These are phyloP conservation scores for Microplitis manilae DNA, from an alignment of 2,888 invertebrate genomes.

Conservation along the genomic window DNA sequence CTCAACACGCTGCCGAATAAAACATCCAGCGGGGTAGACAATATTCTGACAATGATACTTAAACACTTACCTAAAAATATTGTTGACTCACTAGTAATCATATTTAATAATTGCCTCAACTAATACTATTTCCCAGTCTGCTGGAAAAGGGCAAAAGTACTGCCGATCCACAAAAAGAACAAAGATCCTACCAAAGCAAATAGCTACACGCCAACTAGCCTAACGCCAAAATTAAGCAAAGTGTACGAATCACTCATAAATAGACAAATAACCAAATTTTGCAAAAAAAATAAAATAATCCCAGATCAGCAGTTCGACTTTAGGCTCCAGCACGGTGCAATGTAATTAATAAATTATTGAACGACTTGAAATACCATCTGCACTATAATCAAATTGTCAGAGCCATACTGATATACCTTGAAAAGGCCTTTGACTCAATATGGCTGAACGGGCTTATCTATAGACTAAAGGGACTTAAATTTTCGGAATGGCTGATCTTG, in stretches of 20 bases:
- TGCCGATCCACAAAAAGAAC: slow-evolving; percentile 31
- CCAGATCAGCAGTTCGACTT: slow-evolving; percentile 46
- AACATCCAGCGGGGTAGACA: slow-evolving; percentile 41
- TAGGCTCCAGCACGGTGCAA: slow-evolving; percentile 34
- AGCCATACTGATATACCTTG: slow-evolving; percentile 38
- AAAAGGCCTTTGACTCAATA: slow-evolving; percentile 42
- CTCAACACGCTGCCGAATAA: slow-evolving; percentile 42
- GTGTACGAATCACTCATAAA: slow-evolving; percentile 36
- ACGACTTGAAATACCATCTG: slow-evolving; percentile 13
- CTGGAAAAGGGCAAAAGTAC: slow-evolving; percentile 43
- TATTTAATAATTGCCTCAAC: slow-evolving; percentile 44
- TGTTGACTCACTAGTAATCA: background rate
- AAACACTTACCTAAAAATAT: slow-evolving; percentile 37
- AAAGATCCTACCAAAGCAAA: slow-evolving; percentile 27
- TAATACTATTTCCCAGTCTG: slow-evolving; percentile 10
- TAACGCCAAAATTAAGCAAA: slow-evolving; percentile 40
- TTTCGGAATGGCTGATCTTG: slow-evolving; percentile 34
- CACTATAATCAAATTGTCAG: slow-evolving; percentile 23
- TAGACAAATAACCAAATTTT: slow-evolving; percentile 4
- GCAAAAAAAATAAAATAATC: slow-evolving; percentile 15
- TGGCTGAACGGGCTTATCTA: slow-evolving; percentile 30
- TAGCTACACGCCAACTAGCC: slow-evolving; percentile 45
- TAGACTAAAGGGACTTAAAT: slow-evolving; percentile 26
- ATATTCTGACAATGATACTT: slow-evolving; percentile 40
- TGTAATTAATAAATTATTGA: slow-evolving; percentile 37